These are phyloP conservation scores for Egretta garzetta DNA, from an alignment of 2,113 vertebrate genomes.

Conservation along the genomic window DNA sequence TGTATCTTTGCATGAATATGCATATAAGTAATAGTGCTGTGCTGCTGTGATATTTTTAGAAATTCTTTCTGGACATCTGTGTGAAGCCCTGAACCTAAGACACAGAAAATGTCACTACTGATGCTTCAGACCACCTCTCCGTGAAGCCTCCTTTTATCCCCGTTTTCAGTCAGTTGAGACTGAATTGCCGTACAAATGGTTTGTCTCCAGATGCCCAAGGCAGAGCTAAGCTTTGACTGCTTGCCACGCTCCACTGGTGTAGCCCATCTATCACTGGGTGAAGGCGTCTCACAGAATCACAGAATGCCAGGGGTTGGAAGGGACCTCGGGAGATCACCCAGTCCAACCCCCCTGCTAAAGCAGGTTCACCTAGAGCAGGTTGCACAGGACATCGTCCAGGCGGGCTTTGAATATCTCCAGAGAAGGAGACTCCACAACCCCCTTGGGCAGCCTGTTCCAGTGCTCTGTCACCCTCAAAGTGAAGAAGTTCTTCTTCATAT, in stretches of 20 bases:
- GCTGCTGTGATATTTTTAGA: neutral
- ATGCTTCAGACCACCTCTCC: neutral
- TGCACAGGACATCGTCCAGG: too few species aligned
- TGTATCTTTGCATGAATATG: neutral
- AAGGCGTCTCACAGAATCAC: neutral
- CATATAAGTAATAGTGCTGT: neutral
- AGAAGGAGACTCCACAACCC: too few species aligned
- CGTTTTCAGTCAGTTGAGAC: neutral
- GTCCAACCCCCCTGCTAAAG: too few species aligned
- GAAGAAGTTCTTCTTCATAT: too few species aligned
- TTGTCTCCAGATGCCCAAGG: neutral
- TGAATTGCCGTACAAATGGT: neutral
- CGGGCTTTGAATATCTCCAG: too few species aligned
- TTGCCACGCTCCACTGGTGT: accelerated
- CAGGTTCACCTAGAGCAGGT: too few species aligned
- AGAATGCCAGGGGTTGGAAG: too few species aligned
- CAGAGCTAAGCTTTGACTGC: neutral
- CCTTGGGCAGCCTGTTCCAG: too few species aligned
- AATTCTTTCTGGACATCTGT: neutral
- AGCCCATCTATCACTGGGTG: neutral
- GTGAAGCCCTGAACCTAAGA: neutral
- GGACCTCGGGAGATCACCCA: too few species aligned
- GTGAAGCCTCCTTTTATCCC: neutral
- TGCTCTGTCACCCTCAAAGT: too few species aligned
- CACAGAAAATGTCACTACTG: neutral